A percentile compares a stretch with the other conserved stretches of the same genome.
Evolutionary conservation across 2,113 vertebrate species (phyloP).

Genomic region (Ibidorhyncha struthersii): DNA sequence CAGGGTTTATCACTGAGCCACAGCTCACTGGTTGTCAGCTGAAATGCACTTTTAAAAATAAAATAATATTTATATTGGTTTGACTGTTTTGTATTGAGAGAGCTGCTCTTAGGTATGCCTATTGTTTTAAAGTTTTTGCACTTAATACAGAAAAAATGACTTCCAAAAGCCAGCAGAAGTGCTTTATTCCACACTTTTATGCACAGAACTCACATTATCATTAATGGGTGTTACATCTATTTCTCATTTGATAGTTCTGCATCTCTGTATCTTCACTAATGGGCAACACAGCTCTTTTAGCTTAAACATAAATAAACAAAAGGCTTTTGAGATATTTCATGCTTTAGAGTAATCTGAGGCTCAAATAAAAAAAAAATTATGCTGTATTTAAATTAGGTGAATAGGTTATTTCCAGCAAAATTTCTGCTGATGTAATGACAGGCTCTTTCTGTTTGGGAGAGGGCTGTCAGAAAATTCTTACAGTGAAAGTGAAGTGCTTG

Average conservation of each 20-base stretch:
- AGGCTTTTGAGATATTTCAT: neutral
- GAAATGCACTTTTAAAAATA: neutral
- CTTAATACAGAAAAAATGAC: neutral
- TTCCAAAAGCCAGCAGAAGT: neutral
- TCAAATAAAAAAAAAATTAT: neutral
- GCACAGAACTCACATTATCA: neutral
- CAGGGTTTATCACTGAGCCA: slow-evolving; percentile 41
- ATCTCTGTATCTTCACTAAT: neutral
- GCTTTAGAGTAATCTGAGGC: neutral
- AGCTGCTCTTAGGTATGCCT: neutral
- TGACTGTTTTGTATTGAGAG: neutral
- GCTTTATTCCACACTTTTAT: neutral
- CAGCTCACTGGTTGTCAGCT: slow-evolving; percentile 28
- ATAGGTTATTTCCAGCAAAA: neutral
- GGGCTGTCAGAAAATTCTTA: neutral
- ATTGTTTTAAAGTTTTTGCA: neutral
- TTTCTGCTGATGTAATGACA: neutral
- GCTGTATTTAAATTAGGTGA: neutral
- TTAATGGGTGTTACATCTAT: neutral
- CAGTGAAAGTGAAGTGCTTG: neutral
- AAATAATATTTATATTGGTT: slow-evolving; percentile 33
- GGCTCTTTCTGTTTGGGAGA: neutral
- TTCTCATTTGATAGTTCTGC: neutral
- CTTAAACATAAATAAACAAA: neutral
- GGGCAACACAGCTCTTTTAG: neutral